Base-by-base conservation (phyloP, 2,113 vertebrate genomes). In the Corythornis madagascariensis region DNA sequence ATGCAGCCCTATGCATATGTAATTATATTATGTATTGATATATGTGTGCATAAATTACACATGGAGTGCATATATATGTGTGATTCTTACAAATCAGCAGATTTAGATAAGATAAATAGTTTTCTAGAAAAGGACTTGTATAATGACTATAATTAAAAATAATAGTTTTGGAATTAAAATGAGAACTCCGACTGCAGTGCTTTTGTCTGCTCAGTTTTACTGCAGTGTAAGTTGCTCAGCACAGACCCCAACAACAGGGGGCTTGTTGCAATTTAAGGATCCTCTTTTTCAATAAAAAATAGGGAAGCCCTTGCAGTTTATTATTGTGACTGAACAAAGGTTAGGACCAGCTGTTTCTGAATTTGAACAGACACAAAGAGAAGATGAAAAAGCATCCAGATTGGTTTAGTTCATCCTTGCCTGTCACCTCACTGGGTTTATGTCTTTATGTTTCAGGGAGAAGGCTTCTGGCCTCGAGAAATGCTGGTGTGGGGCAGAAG, bases 81-180 rank as follows among this genome's bases (percentile, higher is more conserved):
- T 53, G 57, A n/a, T 90, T 66, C 50, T 45, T 79, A 84, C 25
- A 95, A 83, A 88, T 78, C 42, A 90, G 50, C 45, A 89, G 55
- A 93, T 94, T 82, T 33, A 92, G 90, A 83, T 89, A 92, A 84
- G 70, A 11, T 40, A 91, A 89, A n/a, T 53, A 75, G 78, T 92
- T 73, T 78, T 89, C 72, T 86, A 67, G 53, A 71, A 83, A 81
- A 74, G 19, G 31, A 57, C 21, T 53, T 83, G 13, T 48, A 60
- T 88, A 95, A 94, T 86, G 45, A 86, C 56, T 90, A 26, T 29
- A 80, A 78, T 83, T 91, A 83, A 70, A 92, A 83, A 80, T 31
- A 90, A 57, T 78, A 60, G 57, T 82, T 91, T 67, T 67, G 35
- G 38, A 75, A 90, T 92, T 82, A 72, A 90, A 86, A 75, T 84